Evolutionary conservation across 1,140 invertebrate genomes (phyloP), one percentile per base, ranked within the genome.

Genomic region (Zaprionus ornatus): DNA sequence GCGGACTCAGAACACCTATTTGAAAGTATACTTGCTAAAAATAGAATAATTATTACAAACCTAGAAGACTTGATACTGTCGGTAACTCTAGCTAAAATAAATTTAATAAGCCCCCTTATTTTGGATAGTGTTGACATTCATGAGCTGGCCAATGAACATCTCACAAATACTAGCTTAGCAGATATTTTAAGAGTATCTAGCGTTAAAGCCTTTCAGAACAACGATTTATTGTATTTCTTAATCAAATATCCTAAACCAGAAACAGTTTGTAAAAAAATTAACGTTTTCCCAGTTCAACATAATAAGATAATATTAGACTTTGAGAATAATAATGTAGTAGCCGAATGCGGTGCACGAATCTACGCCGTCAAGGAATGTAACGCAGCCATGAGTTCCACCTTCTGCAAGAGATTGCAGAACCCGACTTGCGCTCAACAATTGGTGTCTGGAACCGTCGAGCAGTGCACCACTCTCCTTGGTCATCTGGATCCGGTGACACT

Each of bases 261-360:
- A 19, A 17, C 52, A 54, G 15, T 9, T 23, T 55, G 55, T 60
- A 60, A 66, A 15, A 66, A 66, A 66, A 64, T 64, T 23, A 40
- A 59, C 27, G 21, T 72, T 57, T 37, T 50, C 35, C 69, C 61
- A 17, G 40, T 72, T 25, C 54, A 72, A 29, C 61, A 59, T 65
- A 66, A 73, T 42, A 62, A 62, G 12, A 56, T 29, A 71, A 45
- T 71, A 71, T 45, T 40, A 50, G 66, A 67, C 25, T 27, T 67
- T 42, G 54, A 57, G 15, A 57, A 57, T 29, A 29, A 29, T 42
- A 66, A 25, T 35, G 40, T 15, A 19, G 32, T 62, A 25, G 57
- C 67, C 67, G 67, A 70, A 15, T 70, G 35, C 57, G n/a, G 37
- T 27, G 7, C 57, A 52, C 48, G 50, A 19, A 62, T 57, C 25